These are phyloP conservation scores for Chironex yamaguchii DNA, from an alignment of 30 jellyfish, hydroid and myxozoan species.

Conservation along the genomic window DNA sequence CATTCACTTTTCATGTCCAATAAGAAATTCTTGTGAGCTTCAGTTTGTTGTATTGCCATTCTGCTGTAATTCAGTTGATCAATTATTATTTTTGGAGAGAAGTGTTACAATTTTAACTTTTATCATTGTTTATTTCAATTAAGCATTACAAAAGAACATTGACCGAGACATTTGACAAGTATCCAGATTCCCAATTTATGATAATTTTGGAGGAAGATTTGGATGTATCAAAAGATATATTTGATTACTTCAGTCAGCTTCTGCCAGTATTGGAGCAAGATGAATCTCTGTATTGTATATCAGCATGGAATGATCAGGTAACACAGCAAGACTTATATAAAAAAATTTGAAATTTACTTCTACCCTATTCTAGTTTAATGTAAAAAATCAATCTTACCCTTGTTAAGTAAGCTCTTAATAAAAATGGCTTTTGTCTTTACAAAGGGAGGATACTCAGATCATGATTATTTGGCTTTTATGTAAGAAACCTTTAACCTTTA, in stretches of 20 bases:
- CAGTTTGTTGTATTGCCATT: too few relatives aligned
- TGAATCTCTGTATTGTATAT: constrained; percentile 87
- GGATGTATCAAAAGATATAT: constrained; percentile 92
- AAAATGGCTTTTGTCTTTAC: too few relatives aligned
- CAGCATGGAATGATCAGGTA: constrained; percentile 99
- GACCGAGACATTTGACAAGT: constrained; percentile 78
- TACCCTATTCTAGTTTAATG: neutral
- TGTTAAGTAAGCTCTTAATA: neutral
- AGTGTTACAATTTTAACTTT: too few relatives aligned
- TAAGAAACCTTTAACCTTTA: too few relatives aligned
- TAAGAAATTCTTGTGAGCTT: too few relatives aligned
- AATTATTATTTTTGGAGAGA: too few relatives aligned
- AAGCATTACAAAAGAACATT: constrained; percentile 94
- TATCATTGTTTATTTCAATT: constrained; percentile 9
- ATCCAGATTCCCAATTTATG: constrained; percentile 88
- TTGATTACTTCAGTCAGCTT: constrained; percentile 93
- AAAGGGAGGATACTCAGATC: too few relatives aligned
- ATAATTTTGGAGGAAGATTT: constrained; percentile 97
- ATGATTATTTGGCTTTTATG: too few relatives aligned
- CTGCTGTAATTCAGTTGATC: too few relatives aligned
- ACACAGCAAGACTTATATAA: neutral
- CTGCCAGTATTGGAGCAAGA: constrained; percentile 82
- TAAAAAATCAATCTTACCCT: neutral
- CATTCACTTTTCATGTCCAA: too few relatives aligned
- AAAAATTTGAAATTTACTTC: neutral